Base-by-base conservation (phyloP, 2,888 invertebrate species). In the Macroteleia sp. region DNA sequence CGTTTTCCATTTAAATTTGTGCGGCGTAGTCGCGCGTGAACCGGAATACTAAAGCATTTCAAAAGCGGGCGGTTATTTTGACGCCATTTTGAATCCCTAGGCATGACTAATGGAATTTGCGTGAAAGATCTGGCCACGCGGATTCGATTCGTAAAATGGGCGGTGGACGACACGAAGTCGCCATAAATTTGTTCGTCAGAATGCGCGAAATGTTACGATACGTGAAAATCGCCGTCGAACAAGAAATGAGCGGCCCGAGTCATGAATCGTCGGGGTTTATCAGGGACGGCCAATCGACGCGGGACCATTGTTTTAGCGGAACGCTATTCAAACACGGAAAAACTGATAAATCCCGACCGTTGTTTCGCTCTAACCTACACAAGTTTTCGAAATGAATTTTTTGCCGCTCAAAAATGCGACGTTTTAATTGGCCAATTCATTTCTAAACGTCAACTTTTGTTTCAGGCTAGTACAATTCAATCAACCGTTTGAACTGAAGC, bases 321-420 rank as follows among this genome's bases (percentile, higher is more conserved):
- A 25, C 52, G 28, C 19, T 34, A 54, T 66, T 44, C 66, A 54
- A 66, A 66, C 28, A 66, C 66, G 66, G 54, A 66, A 66, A 66
- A 66, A 19, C 44, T 34, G 66, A 66, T 66, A 54, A 66, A 22
- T 42, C 52, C 9, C 12, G 25, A 9, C 10, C 12, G 39, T 42
- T 30, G 44, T 42, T 46, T 46, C 10, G 46, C 16, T 12, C 12
- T 44, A 44, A 44, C 57, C 32, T 44, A 10, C 28, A 14, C 2
- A 20, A 42, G 20, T 44, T 59, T 42, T 32, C 42, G 57, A 32
- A 59, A 59, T 12, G 12, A 19, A 34, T 22, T 34, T 59, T 59
- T 46, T 17, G 46, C 41, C 22, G 42, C 17, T 17, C 8, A 19
- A 12, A 9, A 44, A 44, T 20, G 12, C 16, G 36, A 59, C 59